Evolutionary conservation across 2,113 vertebrate genomes (phyloP), one percentile per base, ranked within the genome.

Genomic region (Pao palembangensis): DNA sequence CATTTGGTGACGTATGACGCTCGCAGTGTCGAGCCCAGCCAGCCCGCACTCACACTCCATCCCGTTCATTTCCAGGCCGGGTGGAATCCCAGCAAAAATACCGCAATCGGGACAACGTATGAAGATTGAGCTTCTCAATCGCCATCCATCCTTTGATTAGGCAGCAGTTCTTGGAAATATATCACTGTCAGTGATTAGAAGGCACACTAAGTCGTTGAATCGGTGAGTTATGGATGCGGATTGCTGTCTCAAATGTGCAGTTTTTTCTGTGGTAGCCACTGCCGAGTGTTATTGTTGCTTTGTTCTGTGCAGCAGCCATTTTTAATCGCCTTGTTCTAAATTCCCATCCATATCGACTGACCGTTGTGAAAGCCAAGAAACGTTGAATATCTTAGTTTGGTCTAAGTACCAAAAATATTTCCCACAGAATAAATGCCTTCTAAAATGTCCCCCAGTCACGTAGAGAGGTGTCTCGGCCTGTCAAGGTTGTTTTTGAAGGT

Each of bases 241-340:
- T 17, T 16, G 17, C 0, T 23, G 49, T 3, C 8, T 11, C 0
- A 57, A 67, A 69, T n/a, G 21, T 20, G 3, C 19, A 4, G n/a
- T 69, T 75, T 70, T 58, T 11, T 4, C 59, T 21, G 66, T 79
- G 75, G 82, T 79, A 58, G 51, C 58, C 18, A 61, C 75, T 85
- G 72, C 71, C 69, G 72, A 52, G 75, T 82, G 88, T 89, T 88
- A 88, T 87, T 89, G 87, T 89, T 81, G 91, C 91, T 92, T 92
- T 92, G 91, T 92, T 92, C 90, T 88, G 85, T 69, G 83, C 80
- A 87, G 90, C 90, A 84, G 91, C 91, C 91, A 92, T 92, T 87
- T 92, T 92, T 91, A 91, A 91, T 90, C 89, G 87, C 73, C 83
- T 85, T 79, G 84, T 85, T 84, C 84, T 87, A 83, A 69, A 83